Conservation (phyloP, 2,113 vertebrate species). For the Camelus dromedarius region DNA sequence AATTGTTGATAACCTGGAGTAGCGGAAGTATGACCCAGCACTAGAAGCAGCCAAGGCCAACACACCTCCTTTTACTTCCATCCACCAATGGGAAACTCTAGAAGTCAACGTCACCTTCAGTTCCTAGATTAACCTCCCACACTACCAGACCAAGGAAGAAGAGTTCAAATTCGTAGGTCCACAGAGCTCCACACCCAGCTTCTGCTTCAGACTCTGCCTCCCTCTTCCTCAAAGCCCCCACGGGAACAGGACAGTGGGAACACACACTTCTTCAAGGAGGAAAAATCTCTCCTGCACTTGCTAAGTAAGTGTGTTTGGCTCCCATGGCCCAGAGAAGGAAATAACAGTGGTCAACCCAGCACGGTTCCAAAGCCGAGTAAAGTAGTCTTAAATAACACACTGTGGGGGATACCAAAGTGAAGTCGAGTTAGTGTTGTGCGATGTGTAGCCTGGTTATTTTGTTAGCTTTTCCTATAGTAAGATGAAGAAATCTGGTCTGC, state of each 20-base stretch:
- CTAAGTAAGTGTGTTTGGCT: background rate
- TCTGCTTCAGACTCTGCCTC: background rate
- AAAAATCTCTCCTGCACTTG: background rate
- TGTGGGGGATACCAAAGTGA: background rate
- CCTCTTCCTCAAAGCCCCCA: background rate
- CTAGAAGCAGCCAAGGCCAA: background rate
- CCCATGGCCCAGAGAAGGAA: background rate
- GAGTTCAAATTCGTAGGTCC: background rate
- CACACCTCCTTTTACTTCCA: background rate
- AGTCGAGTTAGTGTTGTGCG: background rate
- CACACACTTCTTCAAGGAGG: background rate
- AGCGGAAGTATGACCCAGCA: background rate
- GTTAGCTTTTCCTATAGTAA: background rate
- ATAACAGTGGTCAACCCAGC: background rate
- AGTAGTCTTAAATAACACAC: background rate
- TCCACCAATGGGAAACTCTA: background rate
- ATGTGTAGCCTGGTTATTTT: background rate
- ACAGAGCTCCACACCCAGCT: background rate
- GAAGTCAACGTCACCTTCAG: background rate
- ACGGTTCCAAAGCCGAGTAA: background rate
- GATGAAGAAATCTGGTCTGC: background rate
- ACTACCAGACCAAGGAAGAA: background rate
- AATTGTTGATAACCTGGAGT: background rate
- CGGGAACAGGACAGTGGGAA: background rate
- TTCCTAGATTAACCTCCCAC: background rate